These are phyloP conservation scores for Rhineura floridana DNA, from an alignment of 2,113 vertebrate species.

Conservation along the genomic window DNA sequence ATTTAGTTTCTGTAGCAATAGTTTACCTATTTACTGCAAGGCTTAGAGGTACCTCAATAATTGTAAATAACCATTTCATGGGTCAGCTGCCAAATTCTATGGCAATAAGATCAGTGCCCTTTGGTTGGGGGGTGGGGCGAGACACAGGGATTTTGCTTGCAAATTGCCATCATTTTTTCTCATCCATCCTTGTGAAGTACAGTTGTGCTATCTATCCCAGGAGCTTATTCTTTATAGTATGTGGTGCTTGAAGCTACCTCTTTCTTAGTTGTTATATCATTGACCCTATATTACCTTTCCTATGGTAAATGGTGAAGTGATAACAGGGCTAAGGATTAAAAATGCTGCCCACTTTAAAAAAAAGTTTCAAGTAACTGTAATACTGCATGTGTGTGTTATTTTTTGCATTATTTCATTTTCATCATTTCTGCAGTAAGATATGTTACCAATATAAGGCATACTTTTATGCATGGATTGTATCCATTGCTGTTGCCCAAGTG, in stretches of 20 bases:
- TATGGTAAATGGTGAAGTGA: not conserved
- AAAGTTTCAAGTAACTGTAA: not conserved
- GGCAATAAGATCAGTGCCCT: not conserved
- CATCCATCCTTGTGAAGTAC: not conserved
- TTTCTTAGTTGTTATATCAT: slow-evolving; percentile 13
- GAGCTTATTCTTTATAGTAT: not conserved
- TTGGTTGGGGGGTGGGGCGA: not conserved
- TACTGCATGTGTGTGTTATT: not conserved
- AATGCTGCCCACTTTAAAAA: not conserved
- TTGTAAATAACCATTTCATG: not conserved
- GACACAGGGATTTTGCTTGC: not conserved
- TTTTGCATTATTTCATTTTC: slow-evolving; percentile 3
- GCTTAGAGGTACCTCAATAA: not conserved
- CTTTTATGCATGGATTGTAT: not conserved
- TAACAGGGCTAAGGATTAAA: not conserved
- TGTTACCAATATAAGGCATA: slow-evolving; percentile 1
- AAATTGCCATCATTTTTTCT: not conserved
- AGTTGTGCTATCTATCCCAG: not conserved
- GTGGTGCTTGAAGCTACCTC: slow-evolving; percentile 16
- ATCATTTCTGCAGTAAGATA: not conserved
- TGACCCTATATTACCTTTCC: slow-evolving; percentile 34
- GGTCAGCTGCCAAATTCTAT: not conserved
- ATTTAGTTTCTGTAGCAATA: not conserved
- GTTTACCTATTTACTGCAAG: not conserved
- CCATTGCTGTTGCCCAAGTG: too few relatives aligned